Conservation (phyloP, 2,888 invertebrate genomes). For the Chrysomela aeneicollis region DNA sequence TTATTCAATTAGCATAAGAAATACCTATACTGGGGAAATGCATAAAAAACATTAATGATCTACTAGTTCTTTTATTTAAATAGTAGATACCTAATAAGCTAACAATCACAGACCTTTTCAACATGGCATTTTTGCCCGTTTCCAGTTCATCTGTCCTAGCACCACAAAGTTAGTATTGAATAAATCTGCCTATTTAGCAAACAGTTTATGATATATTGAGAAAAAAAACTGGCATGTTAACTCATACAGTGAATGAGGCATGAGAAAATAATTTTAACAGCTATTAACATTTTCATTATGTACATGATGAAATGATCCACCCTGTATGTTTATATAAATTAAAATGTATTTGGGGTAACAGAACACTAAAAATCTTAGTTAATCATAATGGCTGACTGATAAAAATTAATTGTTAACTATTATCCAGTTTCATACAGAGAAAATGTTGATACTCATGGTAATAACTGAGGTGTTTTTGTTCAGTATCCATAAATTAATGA, state of each 20-base stretch:
- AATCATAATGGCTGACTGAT: too few relatives aligned
- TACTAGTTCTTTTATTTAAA: slow-evolving; percentile 31
- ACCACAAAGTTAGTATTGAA: slow-evolving; percentile 37
- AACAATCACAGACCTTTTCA: slow-evolving; percentile 50
- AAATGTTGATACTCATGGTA: too few relatives aligned
- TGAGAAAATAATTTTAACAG: background rate
- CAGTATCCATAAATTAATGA: too few relatives aligned
- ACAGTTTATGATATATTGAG: too few relatives aligned
- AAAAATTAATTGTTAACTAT: too few relatives aligned
- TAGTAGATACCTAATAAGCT: slow-evolving; percentile 44
- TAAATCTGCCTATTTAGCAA: background rate
- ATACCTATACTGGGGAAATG: too few relatives aligned
- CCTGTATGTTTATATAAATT: background rate
- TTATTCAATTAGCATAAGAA: too few relatives aligned
- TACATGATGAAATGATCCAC: background rate
- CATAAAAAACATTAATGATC: background rate
- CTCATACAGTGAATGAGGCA: background rate
- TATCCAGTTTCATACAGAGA: too few relatives aligned
- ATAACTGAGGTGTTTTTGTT: too few relatives aligned
- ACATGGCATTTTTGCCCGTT: slow-evolving; percentile 43
- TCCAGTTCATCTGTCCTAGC: slow-evolving; percentile 46
- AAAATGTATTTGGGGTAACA: background rate
- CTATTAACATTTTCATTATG: background rate
- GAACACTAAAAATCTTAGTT: background rate
- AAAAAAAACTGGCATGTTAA: too few relatives aligned